These are phyloP conservation scores for Dioctria linearis DNA, from an alignment of 2,888 invertebrate species.

Conservation along the genomic window DNA sequence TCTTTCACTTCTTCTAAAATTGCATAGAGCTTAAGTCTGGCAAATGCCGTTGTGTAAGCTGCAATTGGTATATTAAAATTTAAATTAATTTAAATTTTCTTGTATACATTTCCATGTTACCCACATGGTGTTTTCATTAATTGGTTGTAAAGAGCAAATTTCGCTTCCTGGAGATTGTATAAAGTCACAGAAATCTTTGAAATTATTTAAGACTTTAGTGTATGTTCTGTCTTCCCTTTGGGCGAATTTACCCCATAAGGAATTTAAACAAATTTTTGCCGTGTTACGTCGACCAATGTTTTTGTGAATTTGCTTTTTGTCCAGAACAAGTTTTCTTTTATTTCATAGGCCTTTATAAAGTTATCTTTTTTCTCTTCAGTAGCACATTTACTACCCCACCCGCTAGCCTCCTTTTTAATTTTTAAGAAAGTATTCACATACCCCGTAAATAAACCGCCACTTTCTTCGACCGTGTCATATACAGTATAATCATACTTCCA, in stretches of 20 bases:
- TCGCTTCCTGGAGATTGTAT: too few species aligned
- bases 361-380: background rate
- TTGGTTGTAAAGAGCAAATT: too few species aligned
- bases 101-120: too few species aligned
- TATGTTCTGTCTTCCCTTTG: too few species aligned
- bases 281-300: conserved; percentile 6
- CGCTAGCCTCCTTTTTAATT: background rate
- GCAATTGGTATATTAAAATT: conserved; percentile 34
- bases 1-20: conserved; percentile 18
- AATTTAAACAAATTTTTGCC: too few species aligned
- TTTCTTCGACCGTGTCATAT: conserved; percentile 10
- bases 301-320: background rate
- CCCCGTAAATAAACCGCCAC: conserved; percentile 12
- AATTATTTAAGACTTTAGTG: conserved; percentile 10
- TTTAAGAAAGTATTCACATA: background rate
- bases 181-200: conserved; percentile 23
- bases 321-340: too few species aligned
- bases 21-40: conserved; percentile 15
- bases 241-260: too few species aligned
- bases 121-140: too few species aligned
- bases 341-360: too few species aligned
- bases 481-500: background rate
- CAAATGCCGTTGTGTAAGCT: background rate
- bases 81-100: conserved; percentile 28
- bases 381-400: background rate